Evolutionary conservation across 2,113 vertebrate genomes (phyloP).

Genomic region (Prietella phreatophila): DNA sequence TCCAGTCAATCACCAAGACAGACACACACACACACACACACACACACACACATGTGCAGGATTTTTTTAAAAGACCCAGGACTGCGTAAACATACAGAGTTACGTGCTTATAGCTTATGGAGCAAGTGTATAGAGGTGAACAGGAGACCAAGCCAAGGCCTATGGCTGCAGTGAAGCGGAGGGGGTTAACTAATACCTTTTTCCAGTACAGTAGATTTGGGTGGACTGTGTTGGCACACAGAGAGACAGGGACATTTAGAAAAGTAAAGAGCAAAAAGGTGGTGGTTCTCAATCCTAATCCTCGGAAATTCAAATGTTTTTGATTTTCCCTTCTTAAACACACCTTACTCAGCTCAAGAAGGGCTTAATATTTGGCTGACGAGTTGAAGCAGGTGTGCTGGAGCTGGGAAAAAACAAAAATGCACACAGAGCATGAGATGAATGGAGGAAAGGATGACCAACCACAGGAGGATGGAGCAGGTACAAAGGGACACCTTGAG

Average conservation of each 20-base stretch:
- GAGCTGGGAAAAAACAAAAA: constrained; percentile 11
- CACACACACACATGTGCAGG: constrained; percentile 64
- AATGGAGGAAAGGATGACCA: constrained; percentile 51
- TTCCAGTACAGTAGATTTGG: not conserved
- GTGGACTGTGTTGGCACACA: not conserved
- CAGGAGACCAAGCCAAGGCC: constrained; percentile 68
- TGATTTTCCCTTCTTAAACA: constrained; percentile 30
- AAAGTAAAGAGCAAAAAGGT: not conserved
- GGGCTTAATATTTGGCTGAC: constrained; percentile 52
- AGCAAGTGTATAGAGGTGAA: constrained; percentile 47
- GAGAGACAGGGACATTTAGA: constrained; percentile 7
- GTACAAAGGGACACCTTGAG: constrained; percentile 36
- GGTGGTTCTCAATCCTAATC: not conserved
- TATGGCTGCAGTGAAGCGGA: not conserved
- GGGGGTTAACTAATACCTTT: constrained; percentile 1
- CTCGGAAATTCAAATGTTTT: not conserved
- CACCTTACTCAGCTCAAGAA: constrained; percentile 47
- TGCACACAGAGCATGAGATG: not conserved
- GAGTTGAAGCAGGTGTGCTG: constrained; percentile 18
- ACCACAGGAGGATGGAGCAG: constrained; percentile 11
- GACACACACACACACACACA: constrained; percentile 60
- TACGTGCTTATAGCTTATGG: constrained; percentile 24
- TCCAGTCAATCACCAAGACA: constrained; percentile 43
- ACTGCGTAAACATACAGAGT: constrained; percentile 46
- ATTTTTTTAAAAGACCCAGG: constrained; percentile 66